Evolutionary conservation across 2,113 vertebrate species (phyloP), one percentile per base, ranked within the genome.

Genomic region (Xiphophorus maculatus): DNA sequence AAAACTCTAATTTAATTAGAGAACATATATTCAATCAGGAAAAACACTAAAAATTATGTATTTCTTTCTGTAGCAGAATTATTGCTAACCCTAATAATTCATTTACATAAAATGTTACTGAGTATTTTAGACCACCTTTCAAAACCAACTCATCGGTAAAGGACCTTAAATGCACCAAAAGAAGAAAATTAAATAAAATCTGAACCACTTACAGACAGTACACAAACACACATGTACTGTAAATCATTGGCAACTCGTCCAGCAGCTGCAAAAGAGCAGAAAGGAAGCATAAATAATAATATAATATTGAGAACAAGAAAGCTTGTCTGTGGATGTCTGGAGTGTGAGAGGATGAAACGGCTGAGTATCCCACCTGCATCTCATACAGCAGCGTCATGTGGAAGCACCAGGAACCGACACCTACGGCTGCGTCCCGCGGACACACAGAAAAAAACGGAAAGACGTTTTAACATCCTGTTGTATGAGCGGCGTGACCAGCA

Each of bases 361-460:
- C 32, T 12, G 28, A 64, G 42, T 11, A 73, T 87, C 96, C 92
- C 82, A 99, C 98, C 96, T 99, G 98, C 98, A 99, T 99, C 94
- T 99, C 96, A 90, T 99, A 99, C 73, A 97, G 95, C 85, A 99
- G 91, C 14, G 98, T 99, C 98, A 99, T 99, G 93, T 99, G 98
- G 92, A 99, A 99, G 93, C 96, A 98, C 98, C 98, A 99, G 72
- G 98, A 99, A 66, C 98, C 98, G 79, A 98, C 85, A 64, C 98
- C 98, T 37, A 99, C 98, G 85, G 97, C 98, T 99, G 94, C 78
- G 22, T 0, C 27, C 68, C 60, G 95, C 85, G 0, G 0, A 84
- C 71, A 93, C n/a, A 82, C 13, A 40, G 62, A 27, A 25, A 15
- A 8, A 37, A 15, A n/a, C 14, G 12, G n/a, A 68, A 54, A 30